Evolutionary conservation across 2,888 invertebrate species (phyloP), one percentile per base, ranked within the genome.

Genomic region (Leistus spinibarbis): DNA sequence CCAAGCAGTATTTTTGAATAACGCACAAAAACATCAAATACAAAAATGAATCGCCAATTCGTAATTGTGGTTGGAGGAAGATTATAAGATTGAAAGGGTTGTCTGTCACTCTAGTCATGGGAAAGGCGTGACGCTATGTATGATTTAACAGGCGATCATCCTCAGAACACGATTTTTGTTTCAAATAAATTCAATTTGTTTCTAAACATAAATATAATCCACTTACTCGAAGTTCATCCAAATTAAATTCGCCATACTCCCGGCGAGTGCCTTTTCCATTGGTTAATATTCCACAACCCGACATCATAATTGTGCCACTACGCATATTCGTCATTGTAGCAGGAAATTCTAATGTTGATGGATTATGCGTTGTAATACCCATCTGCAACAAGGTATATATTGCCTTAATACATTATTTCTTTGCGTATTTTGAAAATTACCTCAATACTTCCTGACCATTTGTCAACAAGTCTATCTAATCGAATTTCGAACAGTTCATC

Each of bases 271-370:
- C 97, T 84, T 97, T 97, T 0, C 98, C 98, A 84, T 98, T 98
- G 1, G 96, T 93, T n/a, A 98, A 88, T 80, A 98, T 96, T 73
- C 97, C 98, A 87, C 96, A 96, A 0, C 98, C 98, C 17, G 97
- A 97, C 97, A 98, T 97, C 94, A 96, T 96, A 40, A 95, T 94
- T 0, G 95, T 96, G 7, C 97, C 92, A 22, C 93, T 91, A 75
- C 96, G 91, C 94, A 98, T 95, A 84, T 98, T 98, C 0, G 98
- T 98, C 97, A 98, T 97, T 1, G 98, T 98, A 0, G 97, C 96
- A 1, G 98, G 98, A 84, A 97, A 97, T 76, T 96, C 93, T 76
- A 98, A 88, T 0, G 91, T 91, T 0, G 92, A 91, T 1, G 98
- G 98, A 86, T 96, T 95, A 83, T 98, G 97, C 10, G 95, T 94